Percentiles rank a stretch among this genome's conserved stretches.
These are phyloP conservation scores for Argyrosomus japonicus DNA, from an alignment of 2,113 vertebrate species.

Conservation along the genomic window DNA sequence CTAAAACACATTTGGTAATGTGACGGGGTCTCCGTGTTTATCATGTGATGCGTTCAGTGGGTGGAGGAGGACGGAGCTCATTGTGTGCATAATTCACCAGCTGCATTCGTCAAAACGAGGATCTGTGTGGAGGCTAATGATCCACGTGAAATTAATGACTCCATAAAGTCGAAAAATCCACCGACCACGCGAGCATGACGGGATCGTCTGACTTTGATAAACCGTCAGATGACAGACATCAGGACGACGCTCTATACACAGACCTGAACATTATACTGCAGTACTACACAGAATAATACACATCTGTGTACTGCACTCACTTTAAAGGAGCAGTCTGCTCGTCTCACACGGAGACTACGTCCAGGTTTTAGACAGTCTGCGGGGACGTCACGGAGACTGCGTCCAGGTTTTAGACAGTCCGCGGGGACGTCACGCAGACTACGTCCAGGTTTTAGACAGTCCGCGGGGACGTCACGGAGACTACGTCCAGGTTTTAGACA, in stretches of 20 bases:
- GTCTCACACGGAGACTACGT: too few relatives aligned
- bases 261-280: background rate
- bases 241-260: constrained; percentile 57
- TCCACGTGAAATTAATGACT: constrained; percentile 97
- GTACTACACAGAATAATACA: background rate
- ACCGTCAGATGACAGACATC: constrained; percentile 91
- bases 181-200: constrained; percentile 87
- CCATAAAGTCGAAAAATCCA: constrained; percentile 98
- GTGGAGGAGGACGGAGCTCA: constrained; percentile 75
- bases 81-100: constrained; percentile 94
- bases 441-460: too few relatives aligned
- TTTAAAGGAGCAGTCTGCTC: too few relatives aligned
- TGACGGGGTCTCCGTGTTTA: constrained; percentile 88
- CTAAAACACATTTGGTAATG: constrained; percentile 81
- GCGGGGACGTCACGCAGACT: too few relatives aligned
- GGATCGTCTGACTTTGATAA: constrained; percentile 92
- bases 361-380: too few relatives aligned
- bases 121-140: constrained; percentile 95
- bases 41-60: constrained; percentile 89
- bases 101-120: constrained; percentile 96
- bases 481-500: too few relatives aligned
- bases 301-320: background rate
- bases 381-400: too few relatives aligned
- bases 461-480: too few relatives aligned
- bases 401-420: too few relatives aligned